Percentiles rank a stretch among this genome's conserved stretches.
Conservation (phyloP, 2,113 vertebrate genomes). For the Aleadryas rufinucha region DNA sequence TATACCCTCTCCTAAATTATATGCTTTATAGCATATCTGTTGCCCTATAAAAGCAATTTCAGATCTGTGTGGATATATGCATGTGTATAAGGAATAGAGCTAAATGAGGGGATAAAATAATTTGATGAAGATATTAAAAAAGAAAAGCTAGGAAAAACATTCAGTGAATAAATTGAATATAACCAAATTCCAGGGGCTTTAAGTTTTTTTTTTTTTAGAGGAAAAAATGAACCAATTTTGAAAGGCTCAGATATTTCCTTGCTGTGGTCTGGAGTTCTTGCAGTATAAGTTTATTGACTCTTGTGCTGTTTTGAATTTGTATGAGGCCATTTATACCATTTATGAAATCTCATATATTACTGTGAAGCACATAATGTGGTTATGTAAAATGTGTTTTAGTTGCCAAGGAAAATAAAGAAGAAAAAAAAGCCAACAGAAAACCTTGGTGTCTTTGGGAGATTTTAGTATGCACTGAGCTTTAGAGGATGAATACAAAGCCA, state of each 20-base stretch:
- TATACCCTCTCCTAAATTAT: neutral
- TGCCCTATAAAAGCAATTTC: neutral
- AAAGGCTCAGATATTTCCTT: constrained; percentile 25
- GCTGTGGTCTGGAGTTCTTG: constrained; percentile 5
- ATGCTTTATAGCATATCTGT: neutral
- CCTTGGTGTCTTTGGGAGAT: constrained; percentile 23
- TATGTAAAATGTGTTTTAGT: constrained; percentile 30
- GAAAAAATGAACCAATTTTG: neutral
- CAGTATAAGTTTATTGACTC: constrained; percentile 44
- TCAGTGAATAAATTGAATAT: neutral
- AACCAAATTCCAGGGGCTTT: neutral
- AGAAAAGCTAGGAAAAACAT: neutral
- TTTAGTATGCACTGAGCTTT: constrained; percentile 38
- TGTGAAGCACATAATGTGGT: constrained; percentile 51
- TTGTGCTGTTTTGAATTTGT: constrained; percentile 63
- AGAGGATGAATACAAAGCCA: constrained; percentile 17
- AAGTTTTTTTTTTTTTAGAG: neutral
- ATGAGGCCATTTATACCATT: constrained; percentile 58
- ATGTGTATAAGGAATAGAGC: neutral
- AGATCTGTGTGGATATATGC: neutral
- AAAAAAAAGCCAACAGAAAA: neutral
- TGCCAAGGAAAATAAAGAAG: constrained; percentile 39
- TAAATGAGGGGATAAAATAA: neutral
- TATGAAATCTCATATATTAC: constrained; percentile 60
- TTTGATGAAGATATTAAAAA: neutral